A percentile compares a stretch with the other conserved stretches of the same genome.
These are phyloP conservation scores for Ellobius talpinus DNA, from an alignment of 2,113 vertebrate species.

Conservation along the genomic window DNA sequence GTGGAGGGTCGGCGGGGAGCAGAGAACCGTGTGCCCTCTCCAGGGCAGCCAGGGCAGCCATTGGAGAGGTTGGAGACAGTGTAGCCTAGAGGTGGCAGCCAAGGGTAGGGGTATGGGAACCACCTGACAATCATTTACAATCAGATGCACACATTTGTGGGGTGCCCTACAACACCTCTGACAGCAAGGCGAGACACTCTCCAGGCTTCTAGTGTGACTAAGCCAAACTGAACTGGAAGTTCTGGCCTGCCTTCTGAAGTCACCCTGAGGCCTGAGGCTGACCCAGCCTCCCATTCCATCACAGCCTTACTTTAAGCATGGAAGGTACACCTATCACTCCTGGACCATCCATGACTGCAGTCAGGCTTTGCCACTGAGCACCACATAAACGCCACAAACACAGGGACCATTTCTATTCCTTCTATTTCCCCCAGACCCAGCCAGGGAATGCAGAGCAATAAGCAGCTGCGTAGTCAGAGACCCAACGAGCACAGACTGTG, in stretches of 20 bases:
- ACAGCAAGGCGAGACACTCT: rapidly evolving
- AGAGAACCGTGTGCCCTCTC: constrained; percentile 88
- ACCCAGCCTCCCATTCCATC: neutral
- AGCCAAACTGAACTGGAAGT: neutral
- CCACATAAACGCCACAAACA: neutral
- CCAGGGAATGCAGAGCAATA: neutral
- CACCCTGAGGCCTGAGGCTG: neutral
- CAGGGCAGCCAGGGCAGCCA: constrained; percentile 95
- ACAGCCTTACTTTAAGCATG: neutral
- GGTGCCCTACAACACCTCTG: neutral
- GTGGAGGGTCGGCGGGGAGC: constrained; percentile 83
- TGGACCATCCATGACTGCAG: neutral
- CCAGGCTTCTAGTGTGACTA: neutral
- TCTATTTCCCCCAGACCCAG: neutral
- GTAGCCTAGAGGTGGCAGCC: constrained; percentile 91
- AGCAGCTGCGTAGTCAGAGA: neutral
- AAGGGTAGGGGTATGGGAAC: neutral
- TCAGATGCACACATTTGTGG: neutral
- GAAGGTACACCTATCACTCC: neutral
- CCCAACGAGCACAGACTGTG: neutral
- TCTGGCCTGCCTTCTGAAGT: neutral
- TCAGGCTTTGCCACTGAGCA: neutral
- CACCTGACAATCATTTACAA: neutral
- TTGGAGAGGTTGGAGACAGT: constrained; percentile 94
- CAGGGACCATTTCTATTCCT: neutral